Evolutionary conservation across 2,888 invertebrate species (phyloP).

Genomic region (Argyresthia goedartella): DNA sequence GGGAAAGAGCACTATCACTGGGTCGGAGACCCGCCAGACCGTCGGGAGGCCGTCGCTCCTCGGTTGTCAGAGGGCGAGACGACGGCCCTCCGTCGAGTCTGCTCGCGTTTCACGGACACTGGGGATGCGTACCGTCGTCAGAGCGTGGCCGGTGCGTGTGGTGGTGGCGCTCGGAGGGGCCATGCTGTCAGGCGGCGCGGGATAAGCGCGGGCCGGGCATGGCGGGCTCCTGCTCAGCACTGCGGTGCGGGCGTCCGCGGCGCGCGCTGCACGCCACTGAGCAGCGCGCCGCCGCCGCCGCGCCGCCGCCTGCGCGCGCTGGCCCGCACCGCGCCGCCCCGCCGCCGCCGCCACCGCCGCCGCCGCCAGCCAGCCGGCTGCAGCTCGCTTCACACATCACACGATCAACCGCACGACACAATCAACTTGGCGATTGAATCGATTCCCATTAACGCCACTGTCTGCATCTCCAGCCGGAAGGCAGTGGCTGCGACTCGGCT

Average conservation of each 20-base stretch:
- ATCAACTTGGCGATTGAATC: too few species aligned
- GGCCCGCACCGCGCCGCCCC: slow-evolving; percentile 19
- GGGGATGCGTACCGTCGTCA: slow-evolving; percentile 65
- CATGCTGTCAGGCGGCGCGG: slow-evolving; percentile 71
- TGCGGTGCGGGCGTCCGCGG: slow-evolving; percentile 69
- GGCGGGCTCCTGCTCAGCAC: slow-evolving; percentile 67
- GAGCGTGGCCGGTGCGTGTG: slow-evolving; percentile 67
- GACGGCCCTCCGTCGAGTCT: neutral
- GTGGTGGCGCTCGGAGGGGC: slow-evolving; percentile 66
- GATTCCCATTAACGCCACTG: too few species aligned
- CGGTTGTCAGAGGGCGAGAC: neutral
- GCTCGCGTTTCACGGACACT: slow-evolving; percentile 4
- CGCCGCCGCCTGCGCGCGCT: slow-evolving; percentile 11
- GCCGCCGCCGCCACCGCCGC: slow-evolving; percentile 13
- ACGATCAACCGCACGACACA: neutral
- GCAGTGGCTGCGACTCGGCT: neutral
- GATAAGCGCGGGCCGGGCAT: slow-evolving; percentile 69
- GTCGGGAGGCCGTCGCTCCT: slow-evolving; percentile 8
- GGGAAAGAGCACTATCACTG: slow-evolving; percentile 53
- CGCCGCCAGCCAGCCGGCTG: slow-evolving; percentile 16
- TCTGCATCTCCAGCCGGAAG: neutral
- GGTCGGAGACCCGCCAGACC: slow-evolving; percentile 18
- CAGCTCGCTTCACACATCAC: slow-evolving; percentile 8
- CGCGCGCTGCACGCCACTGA: slow-evolving; percentile 68
- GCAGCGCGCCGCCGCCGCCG: slow-evolving; percentile 48